phyloP scores from a whole-genome alignment of 2,113 vertebrate species.

The Nerophis ophidion region DNA sequence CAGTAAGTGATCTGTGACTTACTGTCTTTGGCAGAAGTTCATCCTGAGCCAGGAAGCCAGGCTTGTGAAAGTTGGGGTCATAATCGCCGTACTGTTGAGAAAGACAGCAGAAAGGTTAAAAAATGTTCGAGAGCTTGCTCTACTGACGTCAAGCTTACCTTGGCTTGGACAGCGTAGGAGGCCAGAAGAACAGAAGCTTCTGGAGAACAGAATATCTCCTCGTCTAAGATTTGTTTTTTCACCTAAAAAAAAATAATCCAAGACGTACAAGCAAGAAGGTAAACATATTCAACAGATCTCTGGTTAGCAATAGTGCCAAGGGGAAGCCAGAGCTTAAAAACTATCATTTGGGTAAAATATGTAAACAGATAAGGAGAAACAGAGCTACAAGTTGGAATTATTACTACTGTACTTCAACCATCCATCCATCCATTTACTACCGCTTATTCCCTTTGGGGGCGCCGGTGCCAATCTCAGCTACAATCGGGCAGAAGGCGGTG shows the following conservation, averaged over 20 bases:
- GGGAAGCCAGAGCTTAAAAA: no score
- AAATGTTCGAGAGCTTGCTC: no score
- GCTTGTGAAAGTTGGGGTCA: constrained; percentile 84
- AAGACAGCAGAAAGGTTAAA: neutral
- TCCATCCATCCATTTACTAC: no score
- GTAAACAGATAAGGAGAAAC: no score
- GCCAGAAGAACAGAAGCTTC: constrained; percentile 88
- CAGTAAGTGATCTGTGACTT: constrained; percentile 40
- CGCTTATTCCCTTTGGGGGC: no score
- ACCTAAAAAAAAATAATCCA: constrained; percentile 67
- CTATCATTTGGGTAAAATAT: no score
- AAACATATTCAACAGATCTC: no score
- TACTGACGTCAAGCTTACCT: constrained; percentile 65
- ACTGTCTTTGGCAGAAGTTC: constrained; percentile 86
- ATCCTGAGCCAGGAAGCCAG: constrained; percentile 83
- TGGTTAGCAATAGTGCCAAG: no score
- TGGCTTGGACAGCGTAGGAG: constrained; percentile 89
- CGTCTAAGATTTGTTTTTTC: constrained; percentile 91
- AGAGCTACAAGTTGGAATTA: no score
- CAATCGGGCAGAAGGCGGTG: no score
- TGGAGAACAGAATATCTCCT: constrained; percentile 90
- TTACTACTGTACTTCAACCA: no score
- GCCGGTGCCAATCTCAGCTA: no score
- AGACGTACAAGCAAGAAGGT: neutral
- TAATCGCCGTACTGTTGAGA: constrained; percentile 82